Percentiles rank a stretch among this genome's conserved stretches.
Evolutionary conservation across 1,140 invertebrate genomes (phyloP).

Genomic region (Ceratitis capitata): DNA sequence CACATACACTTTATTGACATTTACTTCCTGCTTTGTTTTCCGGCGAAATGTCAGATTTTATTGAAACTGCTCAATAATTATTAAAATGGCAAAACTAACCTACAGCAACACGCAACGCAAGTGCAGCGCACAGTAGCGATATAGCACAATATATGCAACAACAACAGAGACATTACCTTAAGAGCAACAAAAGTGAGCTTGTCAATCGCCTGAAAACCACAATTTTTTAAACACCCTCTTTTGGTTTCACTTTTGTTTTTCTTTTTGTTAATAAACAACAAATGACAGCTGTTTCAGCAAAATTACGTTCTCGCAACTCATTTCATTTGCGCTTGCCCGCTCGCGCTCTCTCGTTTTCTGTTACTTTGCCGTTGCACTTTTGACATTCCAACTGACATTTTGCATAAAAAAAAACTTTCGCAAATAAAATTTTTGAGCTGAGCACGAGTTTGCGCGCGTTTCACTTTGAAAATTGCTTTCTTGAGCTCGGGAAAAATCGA

Average conservation of each 20-base stretch:
- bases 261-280: slow-evolving; percentile 10
- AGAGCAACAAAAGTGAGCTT: not conserved
- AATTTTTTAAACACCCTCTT: not conserved
- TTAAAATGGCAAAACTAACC: not conserved
- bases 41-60: slow-evolving; percentile 33
- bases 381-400: slow-evolving; percentile 8
- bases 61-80: not conserved
- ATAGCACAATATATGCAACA: not conserved
- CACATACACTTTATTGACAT: not conserved
- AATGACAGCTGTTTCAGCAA: slow-evolving; percentile 15
- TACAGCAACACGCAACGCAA: not conserved
- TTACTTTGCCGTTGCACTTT: not conserved
- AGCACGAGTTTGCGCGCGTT: slow-evolving; percentile 19
- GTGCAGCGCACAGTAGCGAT: not conserved
- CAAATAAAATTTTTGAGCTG: not conserved
- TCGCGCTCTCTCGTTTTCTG: not conserved
- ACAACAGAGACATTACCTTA: not conserved
- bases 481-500: not conserved
- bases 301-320: not conserved
- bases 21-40: slow-evolving; percentile 10
- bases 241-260: not conserved
- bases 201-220: not conserved
- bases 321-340: not conserved
- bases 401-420: not conserved
- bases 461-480: not conserved